Percentiles rank a stretch among this genome's conserved stretches.
Conservation (phyloP, 2,888 invertebrate genomes). For the Lasioglossum zephyrum region DNA sequence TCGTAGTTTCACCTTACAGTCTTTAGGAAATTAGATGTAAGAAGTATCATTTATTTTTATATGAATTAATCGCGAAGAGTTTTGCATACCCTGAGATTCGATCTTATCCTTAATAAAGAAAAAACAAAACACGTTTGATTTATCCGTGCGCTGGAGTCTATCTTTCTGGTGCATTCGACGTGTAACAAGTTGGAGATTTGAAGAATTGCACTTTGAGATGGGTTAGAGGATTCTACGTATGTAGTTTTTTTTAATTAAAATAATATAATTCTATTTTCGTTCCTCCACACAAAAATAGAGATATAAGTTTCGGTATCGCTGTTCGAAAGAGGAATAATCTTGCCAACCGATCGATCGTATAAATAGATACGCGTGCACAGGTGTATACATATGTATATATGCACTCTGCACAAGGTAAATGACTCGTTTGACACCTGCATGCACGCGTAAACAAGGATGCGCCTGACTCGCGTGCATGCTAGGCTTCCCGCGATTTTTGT, state of each 20-base stretch:
- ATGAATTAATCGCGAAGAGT: background rate
- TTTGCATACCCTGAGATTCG: background rate
- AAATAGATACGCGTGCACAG: slow-evolving; percentile 28
- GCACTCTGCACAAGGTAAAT: slow-evolving; percentile 2
- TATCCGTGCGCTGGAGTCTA: background rate
- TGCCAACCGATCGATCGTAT: slow-evolving; percentile 32
- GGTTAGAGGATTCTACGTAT: background rate
- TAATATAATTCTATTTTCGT: background rate
- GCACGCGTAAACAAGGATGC: background rate
- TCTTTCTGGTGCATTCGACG: background rate
- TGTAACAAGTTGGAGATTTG: background rate
- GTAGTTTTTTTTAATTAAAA: background rate
- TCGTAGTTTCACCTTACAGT: background rate
- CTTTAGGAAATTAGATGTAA: background rate
- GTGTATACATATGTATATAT: background rate
- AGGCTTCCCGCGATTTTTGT: background rate
- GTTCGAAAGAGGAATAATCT: slow-evolving; percentile 29
- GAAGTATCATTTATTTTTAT: background rate
- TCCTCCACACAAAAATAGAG: background rate
- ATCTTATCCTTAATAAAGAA: background rate
- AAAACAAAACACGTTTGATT: background rate
- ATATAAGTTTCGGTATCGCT: background rate
- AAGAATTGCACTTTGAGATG: background rate
- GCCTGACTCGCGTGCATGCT: background rate
- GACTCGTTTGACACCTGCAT: background rate